Evolutionary conservation across 2,113 vertebrate genomes (phyloP).

Genomic region (Fulica atra): DNA sequence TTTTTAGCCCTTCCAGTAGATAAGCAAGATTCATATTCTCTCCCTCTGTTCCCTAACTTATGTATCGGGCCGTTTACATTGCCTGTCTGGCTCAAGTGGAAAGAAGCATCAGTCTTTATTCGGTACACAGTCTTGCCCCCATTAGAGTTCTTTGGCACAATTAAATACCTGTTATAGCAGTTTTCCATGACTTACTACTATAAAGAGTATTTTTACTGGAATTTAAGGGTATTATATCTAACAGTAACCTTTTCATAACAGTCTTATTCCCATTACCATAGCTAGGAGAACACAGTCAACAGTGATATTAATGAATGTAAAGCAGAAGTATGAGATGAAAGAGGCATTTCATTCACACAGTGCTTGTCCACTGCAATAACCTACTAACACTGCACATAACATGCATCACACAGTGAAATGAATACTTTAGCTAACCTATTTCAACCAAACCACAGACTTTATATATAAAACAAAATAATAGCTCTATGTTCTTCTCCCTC

Average conservation of each 20-base stretch:
- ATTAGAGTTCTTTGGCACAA: background rate
- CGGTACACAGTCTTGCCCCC: too few relatives aligned
- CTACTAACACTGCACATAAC: background rate
- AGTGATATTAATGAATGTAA: background rate
- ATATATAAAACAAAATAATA: background rate
- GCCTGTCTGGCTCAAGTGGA: background rate
- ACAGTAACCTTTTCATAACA: background rate
- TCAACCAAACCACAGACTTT: background rate
- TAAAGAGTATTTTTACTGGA: background rate
- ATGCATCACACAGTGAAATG: background rate
- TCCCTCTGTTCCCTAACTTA: rapidly evolving
- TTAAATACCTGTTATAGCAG: background rate
- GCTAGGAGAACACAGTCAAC: background rate
- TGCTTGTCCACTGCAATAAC: background rate
- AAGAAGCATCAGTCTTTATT: background rate
- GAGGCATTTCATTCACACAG: background rate
- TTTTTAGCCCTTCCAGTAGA: background rate
- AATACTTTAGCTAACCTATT: background rate
- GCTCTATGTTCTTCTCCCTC: rapidly evolving
- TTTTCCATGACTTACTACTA: background rate
- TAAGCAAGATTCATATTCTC: rapidly evolving
- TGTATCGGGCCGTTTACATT: background rate
- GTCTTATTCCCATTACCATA: background rate
- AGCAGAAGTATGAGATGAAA: background rate
- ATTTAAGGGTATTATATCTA: background rate